Percentiles rank a stretch among this genome's conserved stretches.
phyloP scores from a whole-genome alignment of 2,888 invertebrate genomes.

The Phyllotreta striolata region DNA sequence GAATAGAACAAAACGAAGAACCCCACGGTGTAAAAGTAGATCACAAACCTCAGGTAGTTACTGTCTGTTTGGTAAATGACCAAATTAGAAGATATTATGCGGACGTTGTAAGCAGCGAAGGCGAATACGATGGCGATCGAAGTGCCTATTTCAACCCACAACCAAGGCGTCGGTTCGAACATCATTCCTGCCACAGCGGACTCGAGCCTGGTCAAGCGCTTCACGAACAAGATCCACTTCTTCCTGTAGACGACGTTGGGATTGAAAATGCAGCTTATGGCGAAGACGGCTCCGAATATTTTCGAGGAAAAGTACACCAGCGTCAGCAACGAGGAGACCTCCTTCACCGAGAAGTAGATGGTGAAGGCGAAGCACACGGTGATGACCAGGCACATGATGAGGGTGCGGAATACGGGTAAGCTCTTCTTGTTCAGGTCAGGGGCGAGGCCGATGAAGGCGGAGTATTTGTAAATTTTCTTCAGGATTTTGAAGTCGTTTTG shows the following conservation, averaged over 20 bases:
- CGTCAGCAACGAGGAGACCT: not conserved
- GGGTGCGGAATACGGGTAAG: not conserved
- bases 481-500: constrained; percentile 1
- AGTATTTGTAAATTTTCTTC: constrained; percentile 1
- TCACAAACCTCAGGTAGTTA: not conserved
- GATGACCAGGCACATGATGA: not conserved
- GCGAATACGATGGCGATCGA: no score
- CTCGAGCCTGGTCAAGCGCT: not conserved
- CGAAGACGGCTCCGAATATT: not conserved
- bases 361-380: no score
- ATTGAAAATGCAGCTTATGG: not conserved
- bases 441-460: not conserved
- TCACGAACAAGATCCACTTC: constrained; percentile 2
- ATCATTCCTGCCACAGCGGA: not conserved
- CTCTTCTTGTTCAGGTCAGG: not conserved
- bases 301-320: not conserved
- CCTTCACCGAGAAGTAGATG: not conserved
- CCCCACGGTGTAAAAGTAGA: not conserved
- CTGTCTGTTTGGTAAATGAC: not conserved
- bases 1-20: not conserved
- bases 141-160: no score
- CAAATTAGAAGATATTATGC: not conserved
- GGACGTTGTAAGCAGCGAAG: not conserved
- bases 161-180: no score
- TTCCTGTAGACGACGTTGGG: constrained; percentile 1